These are phyloP conservation scores for Paedocypris micromegethes DNA, from an alignment of 2,797 vertebrate genomes.

Conservation along the genomic window DNA sequence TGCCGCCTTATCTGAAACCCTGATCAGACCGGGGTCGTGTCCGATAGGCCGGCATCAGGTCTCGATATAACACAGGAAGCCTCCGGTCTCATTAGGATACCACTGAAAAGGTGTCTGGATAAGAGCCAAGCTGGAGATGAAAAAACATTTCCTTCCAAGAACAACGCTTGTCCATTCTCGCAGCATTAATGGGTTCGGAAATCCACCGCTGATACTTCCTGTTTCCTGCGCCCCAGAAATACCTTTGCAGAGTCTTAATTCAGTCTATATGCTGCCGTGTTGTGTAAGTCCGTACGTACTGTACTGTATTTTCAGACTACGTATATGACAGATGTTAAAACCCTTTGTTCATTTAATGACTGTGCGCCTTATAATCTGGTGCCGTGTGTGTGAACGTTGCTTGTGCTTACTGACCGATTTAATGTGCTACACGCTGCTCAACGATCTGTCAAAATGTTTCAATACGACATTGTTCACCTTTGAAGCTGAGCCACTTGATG, in stretches of 20 bases:
- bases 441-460: too few species aligned
- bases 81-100: conserved; percentile 71
- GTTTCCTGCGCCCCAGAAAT: conserved; percentile 55
- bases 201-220: conserved; percentile 53
- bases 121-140: conserved; percentile 50
- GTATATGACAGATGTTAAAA: too few species aligned
- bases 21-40: conserved; percentile 47
- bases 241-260: conserved; percentile 51
- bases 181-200: conserved; percentile 53
- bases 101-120: conserved; percentile 66
- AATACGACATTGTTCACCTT: too few species aligned
- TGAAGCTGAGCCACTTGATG: background rate
- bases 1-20: conserved; percentile 44
- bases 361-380: too few species aligned
- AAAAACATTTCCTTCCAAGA: conserved; percentile 63
- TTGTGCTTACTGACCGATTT: too few species aligned
- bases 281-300: too few species aligned
- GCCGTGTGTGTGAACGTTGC: too few species aligned
- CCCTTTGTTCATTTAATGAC: too few species aligned
- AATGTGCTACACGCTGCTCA: too few species aligned
- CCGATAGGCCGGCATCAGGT: conserved; percentile 64
- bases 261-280: too few species aligned
- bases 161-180: conserved; percentile 46
- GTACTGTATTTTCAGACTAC: too few species aligned
- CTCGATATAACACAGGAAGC: conserved; percentile 69